Conservation (phyloP, 2,888 invertebrate genomes). For the Onchidella celtica region DNA sequence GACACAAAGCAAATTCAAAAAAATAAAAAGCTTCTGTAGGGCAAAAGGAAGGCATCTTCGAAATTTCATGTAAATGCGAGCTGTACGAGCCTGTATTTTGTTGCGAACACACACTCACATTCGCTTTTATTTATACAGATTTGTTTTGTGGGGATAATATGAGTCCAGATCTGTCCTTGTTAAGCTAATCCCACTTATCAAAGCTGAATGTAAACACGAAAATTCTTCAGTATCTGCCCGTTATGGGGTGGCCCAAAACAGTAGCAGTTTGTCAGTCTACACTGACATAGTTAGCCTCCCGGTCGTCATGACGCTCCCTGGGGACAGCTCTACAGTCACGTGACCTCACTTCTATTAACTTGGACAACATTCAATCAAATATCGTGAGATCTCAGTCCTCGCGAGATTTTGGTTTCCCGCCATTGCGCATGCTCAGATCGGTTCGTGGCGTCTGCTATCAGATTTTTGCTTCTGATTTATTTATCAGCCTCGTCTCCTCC, state of each 20-base stretch:
- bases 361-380: conserved; percentile 49
- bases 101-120: too few species aligned
- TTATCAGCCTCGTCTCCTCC: background rate
- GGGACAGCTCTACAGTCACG: conserved; percentile 9
- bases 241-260: background rate
- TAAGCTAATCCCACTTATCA: too few species aligned
- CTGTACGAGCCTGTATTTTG: too few species aligned
- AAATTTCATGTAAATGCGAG: too few species aligned
- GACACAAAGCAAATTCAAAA: too few species aligned
- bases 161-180: too few species aligned
- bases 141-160: too few species aligned
- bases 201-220: too few species aligned
- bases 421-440: conserved; percentile 17
- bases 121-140: too few species aligned
- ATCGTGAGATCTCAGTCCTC: conserved; percentile 32
- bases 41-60: too few species aligned
- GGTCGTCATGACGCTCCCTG: conserved; percentile 19
- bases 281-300: background rate
- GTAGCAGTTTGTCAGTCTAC: background rate
- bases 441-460: conserved; percentile 23
- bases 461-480: conserved; percentile 38
- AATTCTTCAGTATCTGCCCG: too few species aligned
- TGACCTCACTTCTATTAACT: conserved; percentile 37
- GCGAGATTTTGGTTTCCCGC: conserved; percentile 33
- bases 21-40: too few species aligned